These are phyloP conservation scores for Agelaius phoeniceus DNA, from an alignment of 2,113 vertebrate genomes.

Conservation along the genomic window DNA sequence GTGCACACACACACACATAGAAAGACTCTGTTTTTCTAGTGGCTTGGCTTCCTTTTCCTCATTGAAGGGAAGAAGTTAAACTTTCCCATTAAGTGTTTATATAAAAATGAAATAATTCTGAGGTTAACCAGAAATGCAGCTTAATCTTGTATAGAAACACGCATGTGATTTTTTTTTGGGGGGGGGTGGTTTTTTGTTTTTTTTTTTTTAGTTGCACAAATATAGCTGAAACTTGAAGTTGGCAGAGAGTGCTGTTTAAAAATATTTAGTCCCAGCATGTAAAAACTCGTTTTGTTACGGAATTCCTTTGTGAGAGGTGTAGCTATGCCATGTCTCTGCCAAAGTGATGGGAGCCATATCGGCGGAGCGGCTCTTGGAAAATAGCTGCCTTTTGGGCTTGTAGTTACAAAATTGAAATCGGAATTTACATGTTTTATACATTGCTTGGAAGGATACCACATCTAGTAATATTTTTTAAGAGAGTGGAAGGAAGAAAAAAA, in stretches of 20 bases:
- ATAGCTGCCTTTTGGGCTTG: conserved; percentile 33
- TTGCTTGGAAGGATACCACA: conserved; percentile 41
- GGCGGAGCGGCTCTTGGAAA: conserved; percentile 36
- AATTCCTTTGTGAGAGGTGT: conserved; percentile 73
- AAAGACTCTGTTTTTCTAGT: conserved; percentile 33
- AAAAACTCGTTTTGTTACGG: conserved; percentile 72
- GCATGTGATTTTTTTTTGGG: not conserved
- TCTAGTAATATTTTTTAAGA: conserved; percentile 57
- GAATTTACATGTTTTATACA: conserved; percentile 53
- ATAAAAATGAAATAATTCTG: conserved; percentile 64
- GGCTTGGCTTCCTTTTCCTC: conserved; percentile 57
- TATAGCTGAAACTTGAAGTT: conserved; percentile 67
- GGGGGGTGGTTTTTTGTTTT: not conserved
- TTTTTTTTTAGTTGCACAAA: conserved; percentile 45
- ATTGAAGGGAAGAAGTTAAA: conserved; percentile 58
- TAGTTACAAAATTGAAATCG: conserved; percentile 42
- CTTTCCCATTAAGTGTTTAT: conserved; percentile 65
- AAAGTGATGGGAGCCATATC: conserved; percentile 59
- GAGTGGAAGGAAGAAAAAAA: conserved; percentile 17
- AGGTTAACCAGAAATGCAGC: conserved; percentile 68
- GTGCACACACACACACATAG: not conserved
- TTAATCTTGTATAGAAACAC: conserved; percentile 51
- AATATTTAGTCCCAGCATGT: conserved; percentile 73
- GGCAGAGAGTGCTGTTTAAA: conserved; percentile 64
- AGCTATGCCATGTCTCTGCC: conserved; percentile 62